These are phyloP conservation scores for Periparus ater DNA, from an alignment of 2,797 vertebrate species.

Conservation along the genomic window DNA sequence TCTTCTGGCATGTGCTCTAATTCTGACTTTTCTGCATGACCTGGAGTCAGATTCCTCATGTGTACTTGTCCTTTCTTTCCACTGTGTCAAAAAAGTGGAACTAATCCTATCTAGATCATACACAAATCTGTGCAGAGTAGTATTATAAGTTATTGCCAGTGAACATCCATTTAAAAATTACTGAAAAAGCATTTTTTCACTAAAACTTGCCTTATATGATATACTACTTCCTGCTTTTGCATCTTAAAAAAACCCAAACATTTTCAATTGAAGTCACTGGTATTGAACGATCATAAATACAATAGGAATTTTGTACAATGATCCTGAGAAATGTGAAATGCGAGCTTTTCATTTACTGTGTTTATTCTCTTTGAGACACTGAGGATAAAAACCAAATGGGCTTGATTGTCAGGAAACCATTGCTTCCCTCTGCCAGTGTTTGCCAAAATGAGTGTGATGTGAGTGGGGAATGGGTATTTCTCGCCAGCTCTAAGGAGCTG, in stretches of 20 bases:
- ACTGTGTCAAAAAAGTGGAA: not conserved
- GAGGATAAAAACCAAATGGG: not conserved
- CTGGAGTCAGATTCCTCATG: not conserved
- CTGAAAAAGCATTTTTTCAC: not conserved
- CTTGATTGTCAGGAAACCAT: not conserved
- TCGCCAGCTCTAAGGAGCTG: not conserved
- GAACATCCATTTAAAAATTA: not conserved
- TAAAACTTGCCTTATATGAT: not conserved
- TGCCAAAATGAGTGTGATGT: not conserved
- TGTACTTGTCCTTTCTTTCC: not conserved
- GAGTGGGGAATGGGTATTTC: not conserved
- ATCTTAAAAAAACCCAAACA: accelerated
- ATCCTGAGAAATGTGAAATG: not conserved
- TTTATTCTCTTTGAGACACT: not conserved
- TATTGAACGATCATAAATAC: not conserved
- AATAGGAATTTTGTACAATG: not conserved
- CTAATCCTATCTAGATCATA: not conserved
- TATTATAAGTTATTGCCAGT: not conserved
- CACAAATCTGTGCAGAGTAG: not conserved
- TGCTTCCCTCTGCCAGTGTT: not conserved
- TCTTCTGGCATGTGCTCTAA: not conserved
- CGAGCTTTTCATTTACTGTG: not conserved
- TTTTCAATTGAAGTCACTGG: not conserved
- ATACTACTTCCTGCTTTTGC: not conserved
- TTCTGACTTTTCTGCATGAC: not conserved